Evolutionary conservation across 2,113 vertebrate species (phyloP), one percentile per base, ranked within the genome.

Genomic region (Ancistrus triradiatus): DNA sequence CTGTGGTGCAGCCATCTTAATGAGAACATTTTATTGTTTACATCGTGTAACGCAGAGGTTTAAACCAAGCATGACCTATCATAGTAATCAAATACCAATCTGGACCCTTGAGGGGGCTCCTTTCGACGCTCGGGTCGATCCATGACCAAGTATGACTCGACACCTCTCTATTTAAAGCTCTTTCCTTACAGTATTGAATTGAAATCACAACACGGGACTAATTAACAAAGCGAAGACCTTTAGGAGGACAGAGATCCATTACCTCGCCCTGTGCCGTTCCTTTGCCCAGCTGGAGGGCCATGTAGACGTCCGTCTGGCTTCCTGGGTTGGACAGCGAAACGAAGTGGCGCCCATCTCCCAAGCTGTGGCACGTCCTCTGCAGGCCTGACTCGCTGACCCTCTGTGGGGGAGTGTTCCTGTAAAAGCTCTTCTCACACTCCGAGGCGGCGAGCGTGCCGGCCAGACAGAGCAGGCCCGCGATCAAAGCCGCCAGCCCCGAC

Each of bases 351-450:
- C 83, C 85, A 9, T 66, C 69, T 0, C 74, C 81, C 70, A 78
- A 69, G 18, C 27, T 65, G 81, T 88, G 83, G 78, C 88, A 90
- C 50, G 48, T 55, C 42, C 58, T 71, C 63, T 18, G 67, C 72
- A 81, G 76, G 64, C 47, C 76, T 4, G 37, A 59, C 51, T 68
- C 66, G 13, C 78, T 66, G 42, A 61, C 65, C 55, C 70, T 74
- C 63, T 0, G 55, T 37, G 88, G 85, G 52, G 80, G 78, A 1
- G 52, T 78, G 75, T 78, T 81, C 70, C 51, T 79, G 79, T 84
- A 82, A 79, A 88, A 90, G 68, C 77, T 82, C 47, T 69, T 67
- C 50, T 70, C 59, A 62, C 88, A 89, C 47, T 51, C 75, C 8
- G 73, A 71, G 59, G 28, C 68, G 18, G 72, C 63, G 60, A 79